A percentile compares a stretch with the other conserved stretches of the same genome.
Evolutionary conservation across 2,888 invertebrate genomes (phyloP).

Genomic region (Nasonia oneida): DNA sequence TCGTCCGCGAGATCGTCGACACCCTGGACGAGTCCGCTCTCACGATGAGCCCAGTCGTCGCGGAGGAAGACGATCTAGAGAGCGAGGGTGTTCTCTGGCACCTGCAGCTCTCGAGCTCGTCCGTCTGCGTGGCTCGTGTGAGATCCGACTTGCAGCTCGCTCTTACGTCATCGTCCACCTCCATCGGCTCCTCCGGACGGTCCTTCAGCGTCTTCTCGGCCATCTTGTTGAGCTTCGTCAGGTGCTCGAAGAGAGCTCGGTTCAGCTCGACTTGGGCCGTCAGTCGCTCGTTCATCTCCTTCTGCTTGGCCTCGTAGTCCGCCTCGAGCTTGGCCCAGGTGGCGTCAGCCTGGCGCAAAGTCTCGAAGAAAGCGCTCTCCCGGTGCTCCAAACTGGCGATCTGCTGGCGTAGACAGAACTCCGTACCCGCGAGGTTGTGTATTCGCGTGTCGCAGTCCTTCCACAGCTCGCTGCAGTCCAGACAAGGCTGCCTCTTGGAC

Average conservation of each 20-base stretch:
- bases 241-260: constrained; percentile 63
- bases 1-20: constrained; percentile 43
- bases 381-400: constrained; percentile 66
- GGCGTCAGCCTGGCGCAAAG: constrained; percentile 67
- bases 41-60: constrained; percentile 3
- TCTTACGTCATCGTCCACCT: constrained; percentile 61
- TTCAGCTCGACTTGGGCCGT: constrained; percentile 66
- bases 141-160: neutral
- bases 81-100: neutral
- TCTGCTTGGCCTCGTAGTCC: constrained; percentile 65
- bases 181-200: constrained; percentile 38
- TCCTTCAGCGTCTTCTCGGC: constrained; percentile 35
- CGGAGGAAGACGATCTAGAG: constrained; percentile 18
- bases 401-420: constrained; percentile 61
- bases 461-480: constrained; percentile 81
- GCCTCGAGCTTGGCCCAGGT: constrained; percentile 68
- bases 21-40: constrained; percentile 6
- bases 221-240: constrained; percentile 54
- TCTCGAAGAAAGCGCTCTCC: constrained; percentile 67
- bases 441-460: constrained; percentile 79
- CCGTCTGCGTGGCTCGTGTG: constrained; percentile 35
- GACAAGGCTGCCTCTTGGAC: constrained; percentile 73
- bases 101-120: constrained; percentile 34
- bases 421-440: constrained; percentile 48
- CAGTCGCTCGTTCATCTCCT: constrained; percentile 64